Conservation (phyloP, 2,113 vertebrate species). For the Ahaetulla prasina region DNA sequence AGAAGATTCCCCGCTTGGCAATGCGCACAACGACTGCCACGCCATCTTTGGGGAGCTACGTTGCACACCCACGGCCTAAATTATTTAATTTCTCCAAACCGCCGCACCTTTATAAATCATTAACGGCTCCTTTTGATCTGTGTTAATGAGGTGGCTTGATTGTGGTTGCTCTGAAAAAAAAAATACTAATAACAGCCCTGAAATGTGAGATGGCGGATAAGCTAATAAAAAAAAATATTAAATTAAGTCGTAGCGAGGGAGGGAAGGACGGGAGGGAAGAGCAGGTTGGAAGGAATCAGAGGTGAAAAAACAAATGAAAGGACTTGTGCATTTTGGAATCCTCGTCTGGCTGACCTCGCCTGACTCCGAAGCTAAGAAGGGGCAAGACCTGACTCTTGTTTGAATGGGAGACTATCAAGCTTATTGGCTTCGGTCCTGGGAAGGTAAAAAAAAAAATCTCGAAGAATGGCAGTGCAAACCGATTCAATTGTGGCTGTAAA, state of each 20-base stretch:
- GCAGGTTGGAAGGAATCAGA: neutral
- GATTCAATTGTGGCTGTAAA: neutral
- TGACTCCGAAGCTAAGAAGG: neutral
- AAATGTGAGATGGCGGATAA: slow-evolving; percentile 46
- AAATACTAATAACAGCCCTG: neutral
- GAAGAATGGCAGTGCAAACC: neutral
- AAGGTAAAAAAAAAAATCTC: neutral
- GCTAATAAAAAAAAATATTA: slow-evolving; percentile 61
- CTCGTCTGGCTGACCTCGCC: neutral
- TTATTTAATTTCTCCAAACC: slow-evolving; percentile 80
- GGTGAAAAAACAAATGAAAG: neutral
- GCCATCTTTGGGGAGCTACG: slow-evolving; percentile 45
- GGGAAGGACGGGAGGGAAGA: neutral
- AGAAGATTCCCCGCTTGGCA: neutral
- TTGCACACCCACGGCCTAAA: slow-evolving; percentile 65
- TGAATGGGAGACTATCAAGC: neutral
- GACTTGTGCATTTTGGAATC: neutral
- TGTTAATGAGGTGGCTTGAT: slow-evolving; percentile 75
- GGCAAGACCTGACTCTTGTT: neutral
- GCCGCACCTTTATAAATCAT: slow-evolving; percentile 77
- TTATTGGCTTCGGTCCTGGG: neutral
- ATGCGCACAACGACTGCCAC: slow-evolving; percentile 26
- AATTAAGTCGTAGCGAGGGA: slow-evolving; percentile 7
- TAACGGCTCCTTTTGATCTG: slow-evolving; percentile 78
- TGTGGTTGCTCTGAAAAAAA: slow-evolving; percentile 38